Base-by-base conservation (phyloP, 2,113 vertebrate genomes). In the Phyllopteryx taeniolatus region DNA sequence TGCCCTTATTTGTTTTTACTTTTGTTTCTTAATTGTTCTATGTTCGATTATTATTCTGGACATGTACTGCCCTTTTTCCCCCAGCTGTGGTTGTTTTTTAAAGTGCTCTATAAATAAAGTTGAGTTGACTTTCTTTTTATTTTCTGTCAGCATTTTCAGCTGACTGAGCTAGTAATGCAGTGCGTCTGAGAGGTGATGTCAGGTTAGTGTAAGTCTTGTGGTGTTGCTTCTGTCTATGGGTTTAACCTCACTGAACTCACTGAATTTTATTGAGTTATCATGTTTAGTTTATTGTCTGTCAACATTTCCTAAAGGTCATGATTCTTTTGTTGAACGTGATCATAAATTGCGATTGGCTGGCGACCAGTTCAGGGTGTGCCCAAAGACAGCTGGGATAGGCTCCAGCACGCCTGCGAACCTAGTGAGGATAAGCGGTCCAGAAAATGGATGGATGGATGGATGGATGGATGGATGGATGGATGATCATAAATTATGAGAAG, bases 161-260 rank as follows among this genome's bases (percentile, higher is more conserved):
- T 61, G 59, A 35, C 8, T 61, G 31, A 35, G 59, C 14, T 60
- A 3, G 27, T 14, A 35, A 35, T 33, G 31, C 59, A 54, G 9
- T 54, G 51, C 72, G 65, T 17, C 46, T n/a, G 10, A 3, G 22
- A 71, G 56, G 72, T 66, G 31, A 72, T 64, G 49, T 77, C 12
- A 79, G 71, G 73, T 54, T 54, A 53, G 42, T 39, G 35, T 39
- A 39, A 39, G 62, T 63, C 5, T 39, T 20, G 49, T 59, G 22
- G 12, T 7, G 22, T 33, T 59, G 57, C 1, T 31, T 31, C 57
- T 31, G 27, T 59, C 12, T 31, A 14, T 31, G 22, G 11, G 11
- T 59, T 59, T 59, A 14, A 27, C 12, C 27, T 12, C 22, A 3
- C 12, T 17, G 8, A 54, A 47, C 17, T 54, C 53, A 54, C 8